Evolutionary conservation across 2,113 vertebrate species (phyloP), one percentile per base, ranked within the genome.

Genomic region (Forbesichthys agassizii): DNA sequence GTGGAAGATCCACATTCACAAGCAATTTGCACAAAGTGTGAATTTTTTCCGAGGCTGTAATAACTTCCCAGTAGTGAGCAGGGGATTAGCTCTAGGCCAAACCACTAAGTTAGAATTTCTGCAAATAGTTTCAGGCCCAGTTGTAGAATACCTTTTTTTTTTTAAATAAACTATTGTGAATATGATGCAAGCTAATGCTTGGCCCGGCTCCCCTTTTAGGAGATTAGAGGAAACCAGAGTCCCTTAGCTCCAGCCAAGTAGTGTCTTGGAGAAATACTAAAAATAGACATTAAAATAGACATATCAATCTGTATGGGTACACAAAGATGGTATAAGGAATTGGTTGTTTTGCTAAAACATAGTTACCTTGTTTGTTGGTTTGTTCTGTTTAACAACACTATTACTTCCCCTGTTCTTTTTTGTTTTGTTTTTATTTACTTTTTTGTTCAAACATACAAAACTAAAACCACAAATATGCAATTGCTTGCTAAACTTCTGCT

Each of bases 91-190:
- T 77, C 79, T 86, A 81, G 88, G 81, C 85, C 83, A 86, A 89
- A 93, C 74, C 88, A 83, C 87, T 93, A 90, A 90, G 77, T 79
- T 80, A 83, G 87, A 88, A 88, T 83, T 89, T 89, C 74, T 80
- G 87, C 74, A 92, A 89, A 89, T 86, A 85, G 71, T 83, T 60
- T 83, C 63, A 71, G 71, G 78, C 71, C 74, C 70, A 65, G 36
- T 68, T 87, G 70, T 89, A 88, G 75, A 84, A 75, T 70, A 85
- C 86, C 91, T 89, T 91, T 90, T 90, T 91, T 90, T 90, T 86
- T 86, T 84, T 88, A 91, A 91, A 92, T 87, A 90, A 91, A 91
- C 90, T 69, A 10, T 65, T 69, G 69, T 64, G 77, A 71, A 75
- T 58, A 49, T 80, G 74, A 71, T 66, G 71, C 46, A 27, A 52